Conservation (phyloP, 2,797 vertebrate species). For the Microhierax caerulescens region DNA sequence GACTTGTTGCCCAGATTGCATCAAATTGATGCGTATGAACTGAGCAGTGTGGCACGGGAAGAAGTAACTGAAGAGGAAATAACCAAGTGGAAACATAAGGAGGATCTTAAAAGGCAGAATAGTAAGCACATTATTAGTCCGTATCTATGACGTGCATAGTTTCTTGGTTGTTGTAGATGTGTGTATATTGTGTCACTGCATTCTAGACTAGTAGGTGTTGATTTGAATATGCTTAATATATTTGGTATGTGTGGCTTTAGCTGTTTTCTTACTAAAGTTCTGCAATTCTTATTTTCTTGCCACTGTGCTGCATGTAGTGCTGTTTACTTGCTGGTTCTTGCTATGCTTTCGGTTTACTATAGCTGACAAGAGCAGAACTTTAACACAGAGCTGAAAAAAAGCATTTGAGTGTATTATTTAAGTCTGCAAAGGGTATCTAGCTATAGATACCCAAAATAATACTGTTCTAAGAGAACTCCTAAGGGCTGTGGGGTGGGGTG, state of each 20-base stretch:
- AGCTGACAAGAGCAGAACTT: not conserved
- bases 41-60: constrained; percentile 92
- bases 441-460: not conserved
- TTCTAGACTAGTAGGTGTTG: not conserved
- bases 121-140: constrained; percentile 72
- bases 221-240: not conserved
- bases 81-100: constrained; percentile 83
- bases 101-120: constrained; percentile 81
- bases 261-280: not conserved
- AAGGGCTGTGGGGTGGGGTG: not conserved
- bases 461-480: not conserved
- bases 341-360: not conserved
- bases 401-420: not conserved
- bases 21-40: constrained; percentile 89
- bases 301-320: rapidly evolving
- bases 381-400: not conserved
- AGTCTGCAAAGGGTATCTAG: not conserved
- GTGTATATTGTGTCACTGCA: rapidly evolving
- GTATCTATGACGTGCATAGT: rapidly evolving
- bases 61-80: constrained; percentile 91
- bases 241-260: not conserved
- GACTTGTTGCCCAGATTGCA: constrained; percentile 93
- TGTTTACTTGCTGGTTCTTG: not conserved
- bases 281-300: not conserved
- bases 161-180: not conserved